These are phyloP conservation scores for Drosophila mojavensis DNA, from an alignment of 1,140 invertebrate species.

Conservation along the genomic window DNA sequence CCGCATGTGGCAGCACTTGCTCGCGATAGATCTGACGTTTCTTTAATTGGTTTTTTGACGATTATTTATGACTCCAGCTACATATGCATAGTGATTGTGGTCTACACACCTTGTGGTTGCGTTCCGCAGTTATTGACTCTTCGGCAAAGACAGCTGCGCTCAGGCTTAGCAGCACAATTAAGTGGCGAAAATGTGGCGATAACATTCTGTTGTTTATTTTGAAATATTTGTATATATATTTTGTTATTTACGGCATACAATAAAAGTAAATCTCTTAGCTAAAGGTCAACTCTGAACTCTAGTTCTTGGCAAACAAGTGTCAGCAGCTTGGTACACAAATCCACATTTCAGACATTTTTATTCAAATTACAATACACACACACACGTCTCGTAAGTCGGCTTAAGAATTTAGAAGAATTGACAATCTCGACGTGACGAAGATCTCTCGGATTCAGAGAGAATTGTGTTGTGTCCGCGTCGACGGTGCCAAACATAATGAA, in stretches of 20 bases:
- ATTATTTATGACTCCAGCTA: slow-evolving; percentile 52
- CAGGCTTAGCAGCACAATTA: slow-evolving; percentile 48
- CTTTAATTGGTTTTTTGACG: slow-evolving; percentile 67
- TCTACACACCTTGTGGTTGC: slow-evolving; percentile 72
- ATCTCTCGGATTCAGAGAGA: slow-evolving; percentile 25
- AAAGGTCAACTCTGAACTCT: slow-evolving; percentile 69
- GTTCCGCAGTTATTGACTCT: slow-evolving; percentile 47
- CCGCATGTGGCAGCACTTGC: slow-evolving; percentile 86
- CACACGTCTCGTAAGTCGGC: slow-evolving; percentile 36
- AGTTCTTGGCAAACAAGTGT: slow-evolving; percentile 63
- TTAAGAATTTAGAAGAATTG: slow-evolving; percentile 50
- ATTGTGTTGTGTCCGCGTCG: slow-evolving; percentile 66
- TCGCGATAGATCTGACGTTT: slow-evolving; percentile 88
- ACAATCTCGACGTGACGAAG: slow-evolving; percentile 24
- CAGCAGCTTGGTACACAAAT: slow-evolving; percentile 71
- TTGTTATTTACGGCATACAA: slow-evolving; percentile 15
- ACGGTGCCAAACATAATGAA: slow-evolving; percentile 80
- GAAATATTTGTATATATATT: background rate
- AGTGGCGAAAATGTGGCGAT: slow-evolving; percentile 37
- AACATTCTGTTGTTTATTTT: slow-evolving; percentile 40
- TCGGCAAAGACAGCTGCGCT: slow-evolving; percentile 34
- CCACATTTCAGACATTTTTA: slow-evolving; percentile 59
- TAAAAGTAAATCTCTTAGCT: slow-evolving; percentile 32
- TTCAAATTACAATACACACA: slow-evolving; percentile 54
- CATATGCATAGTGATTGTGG: background rate